phyloP scores from a whole-genome alignment of 2,888 invertebrate species.

The Octonoba sinensis region DNA sequence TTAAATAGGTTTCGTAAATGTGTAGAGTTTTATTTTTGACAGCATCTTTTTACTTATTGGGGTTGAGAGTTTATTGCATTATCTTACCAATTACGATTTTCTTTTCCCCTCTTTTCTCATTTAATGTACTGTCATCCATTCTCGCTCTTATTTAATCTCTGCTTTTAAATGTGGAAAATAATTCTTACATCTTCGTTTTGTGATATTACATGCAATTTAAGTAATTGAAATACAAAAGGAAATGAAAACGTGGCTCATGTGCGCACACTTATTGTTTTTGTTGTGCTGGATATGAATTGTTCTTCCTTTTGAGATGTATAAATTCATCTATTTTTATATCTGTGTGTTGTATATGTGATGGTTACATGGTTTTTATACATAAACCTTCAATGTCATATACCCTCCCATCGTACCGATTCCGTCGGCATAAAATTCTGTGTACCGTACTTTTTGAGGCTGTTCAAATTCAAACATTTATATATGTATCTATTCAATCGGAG shows the following conservation, averaged over 20 bases:
- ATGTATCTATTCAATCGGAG: neutral
- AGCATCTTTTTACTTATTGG: neutral
- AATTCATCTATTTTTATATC: slow-evolving; percentile 44
- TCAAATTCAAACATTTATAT: neutral
- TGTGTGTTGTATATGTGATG: slow-evolving; percentile 19
- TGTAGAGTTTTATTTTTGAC: no score
- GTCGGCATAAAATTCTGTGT: neutral
- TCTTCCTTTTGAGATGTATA: slow-evolving; percentile 42
- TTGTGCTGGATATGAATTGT: slow-evolving; percentile 17
- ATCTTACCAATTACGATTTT: neutral
- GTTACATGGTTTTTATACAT: slow-evolving; percentile 36
- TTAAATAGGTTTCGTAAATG: neutral
- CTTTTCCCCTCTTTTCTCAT: neutral
- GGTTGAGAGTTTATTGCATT: neutral
- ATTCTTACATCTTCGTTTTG: neutral
- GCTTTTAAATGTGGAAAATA: neutral
- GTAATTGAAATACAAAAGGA: neutral
- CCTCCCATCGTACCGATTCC: slow-evolving; percentile 1
- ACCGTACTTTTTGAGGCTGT: neutral
- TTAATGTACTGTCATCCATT: neutral
- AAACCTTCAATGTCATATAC: slow-evolving; percentile 2
- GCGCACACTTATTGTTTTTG: slow-evolving; percentile 32
- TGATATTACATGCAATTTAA: neutral
- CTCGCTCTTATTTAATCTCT: no score
- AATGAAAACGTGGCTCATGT: slow-evolving; percentile 19